Evolutionary conservation across 2,797 vertebrate genomes (phyloP).

Genomic region (Iguana delicatissima): DNA sequence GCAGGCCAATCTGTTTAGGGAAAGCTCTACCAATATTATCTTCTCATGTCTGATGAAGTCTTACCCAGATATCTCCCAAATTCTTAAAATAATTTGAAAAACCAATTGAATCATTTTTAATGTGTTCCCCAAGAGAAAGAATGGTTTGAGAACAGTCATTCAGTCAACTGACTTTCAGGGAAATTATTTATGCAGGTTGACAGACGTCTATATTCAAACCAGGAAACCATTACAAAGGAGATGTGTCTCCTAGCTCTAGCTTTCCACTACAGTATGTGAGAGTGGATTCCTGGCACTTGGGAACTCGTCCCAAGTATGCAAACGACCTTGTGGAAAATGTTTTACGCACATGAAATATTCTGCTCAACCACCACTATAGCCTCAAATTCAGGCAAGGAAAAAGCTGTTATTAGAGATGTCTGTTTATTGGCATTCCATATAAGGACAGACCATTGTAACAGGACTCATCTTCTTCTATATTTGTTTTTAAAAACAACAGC

Average conservation of each 20-base stretch:
- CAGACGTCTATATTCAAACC: not conserved
- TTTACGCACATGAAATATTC: not conserved
- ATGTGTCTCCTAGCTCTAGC: not conserved
- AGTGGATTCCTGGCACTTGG: not conserved
- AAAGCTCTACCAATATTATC: not conserved
- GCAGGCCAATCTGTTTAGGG: not conserved
- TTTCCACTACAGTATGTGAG: not conserved
- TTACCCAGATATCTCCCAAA: not conserved
- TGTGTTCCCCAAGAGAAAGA: conserved; percentile 8
- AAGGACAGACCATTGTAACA: too few species aligned
- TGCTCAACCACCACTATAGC: not conserved
- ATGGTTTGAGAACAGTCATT: not conserved
- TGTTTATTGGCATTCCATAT: not conserved
- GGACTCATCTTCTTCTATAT: not conserved
- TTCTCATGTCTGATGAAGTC: not conserved
- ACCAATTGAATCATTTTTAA: not conserved
- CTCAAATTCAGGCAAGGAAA: not conserved
- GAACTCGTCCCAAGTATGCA: too few species aligned
- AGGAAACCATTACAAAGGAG: conserved; percentile 11
- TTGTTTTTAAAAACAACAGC: not conserved
- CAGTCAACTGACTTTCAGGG: not conserved
- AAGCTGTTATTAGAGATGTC: not conserved
- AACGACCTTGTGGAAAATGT: too few species aligned
- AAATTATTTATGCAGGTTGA: not conserved
- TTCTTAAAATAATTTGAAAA: not conserved